Conservation (phyloP, 2,888 invertebrate genomes). For the Anoplius nigerrimus region DNA sequence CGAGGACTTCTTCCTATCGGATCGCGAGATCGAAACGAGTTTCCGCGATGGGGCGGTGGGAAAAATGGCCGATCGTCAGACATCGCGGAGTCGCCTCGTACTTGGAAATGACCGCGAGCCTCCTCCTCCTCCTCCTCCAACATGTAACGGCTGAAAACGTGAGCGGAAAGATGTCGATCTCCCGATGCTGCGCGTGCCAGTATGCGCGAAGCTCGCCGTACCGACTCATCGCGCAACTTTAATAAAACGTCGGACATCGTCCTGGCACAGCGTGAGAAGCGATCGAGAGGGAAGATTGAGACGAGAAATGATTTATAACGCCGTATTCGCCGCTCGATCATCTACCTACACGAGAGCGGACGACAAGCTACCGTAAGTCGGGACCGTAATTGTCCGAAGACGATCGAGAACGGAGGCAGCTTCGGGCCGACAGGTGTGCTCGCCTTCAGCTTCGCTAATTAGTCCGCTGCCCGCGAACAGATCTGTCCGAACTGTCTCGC, state of each 20-base stretch:
- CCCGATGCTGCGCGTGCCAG: not conserved
- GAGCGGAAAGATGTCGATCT: constrained; percentile 42
- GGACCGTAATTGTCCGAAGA: too few relatives aligned
- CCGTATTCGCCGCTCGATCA: constrained; percentile 19
- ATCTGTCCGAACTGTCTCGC: too few relatives aligned
- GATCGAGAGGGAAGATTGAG: constrained; percentile 34
- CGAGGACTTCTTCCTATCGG: constrained; percentile 16
- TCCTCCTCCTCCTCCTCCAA: too few relatives aligned
- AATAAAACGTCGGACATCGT: not conserved
- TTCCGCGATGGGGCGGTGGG: constrained; percentile 31
- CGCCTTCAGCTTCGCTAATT: too few relatives aligned
- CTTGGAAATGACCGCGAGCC: constrained; percentile 24
- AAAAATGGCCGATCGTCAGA: constrained; percentile 26
- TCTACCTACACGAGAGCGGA: too few relatives aligned
- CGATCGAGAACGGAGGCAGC: too few relatives aligned
- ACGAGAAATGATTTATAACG: constrained; percentile 55
- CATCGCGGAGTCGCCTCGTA: constrained; percentile 20
- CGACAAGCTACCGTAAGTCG: too few relatives aligned
- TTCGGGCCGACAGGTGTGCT: too few relatives aligned
- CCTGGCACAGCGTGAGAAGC: constrained; percentile 51
- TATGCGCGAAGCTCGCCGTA: not conserved
- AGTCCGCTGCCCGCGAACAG: too few relatives aligned
- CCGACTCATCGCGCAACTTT: constrained; percentile 3
- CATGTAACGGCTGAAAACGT: constrained; percentile 36
- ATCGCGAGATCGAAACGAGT: constrained; percentile 38